Evolutionary conservation across 2,113 vertebrate species (phyloP), one percentile per base, ranked within the genome.

Genomic region (Chloebia gouldiae): DNA sequence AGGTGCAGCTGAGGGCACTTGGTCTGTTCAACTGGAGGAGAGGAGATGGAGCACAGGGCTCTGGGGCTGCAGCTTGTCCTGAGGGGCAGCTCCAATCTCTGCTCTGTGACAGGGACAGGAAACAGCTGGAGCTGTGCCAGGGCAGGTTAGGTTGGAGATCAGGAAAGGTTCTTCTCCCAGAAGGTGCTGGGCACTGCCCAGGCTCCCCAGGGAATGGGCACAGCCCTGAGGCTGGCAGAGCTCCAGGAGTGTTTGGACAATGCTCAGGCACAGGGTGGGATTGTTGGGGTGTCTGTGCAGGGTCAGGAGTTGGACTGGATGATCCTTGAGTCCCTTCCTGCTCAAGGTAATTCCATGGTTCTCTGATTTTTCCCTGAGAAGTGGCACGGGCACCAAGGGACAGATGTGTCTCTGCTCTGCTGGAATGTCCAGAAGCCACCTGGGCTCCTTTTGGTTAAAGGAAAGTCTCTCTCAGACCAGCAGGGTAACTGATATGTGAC

Each of bases 251-350:
- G 3, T 7, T 88, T 51, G 60, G 66, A 3, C 25, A 50, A 0
- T 0, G 0, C 31, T 2, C 8, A 50, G 76, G 56, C 4, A 0
- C 31, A 65, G 21, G 27, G 12, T 27, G 50, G 15, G 59, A 4
- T 44, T 66, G 23, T 30, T 73, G 77, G 51, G 22, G 10, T 8
- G 27, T 50, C 75, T 88, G 33, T 28, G 44, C 68, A n/a, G 86
- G 44, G 15, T 1, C 25, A 27, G 25, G 42, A 0, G 21, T 0
- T 65, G 31, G 9, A 3, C n/a, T 39, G 9, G 31, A 14, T 28
- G 44, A 16, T 73, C 33, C 39, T 1, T n/a, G 51, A 5, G 51
- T 50, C 37, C 19, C 13, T 59, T 44, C 23, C 28, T 0, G 0
- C 51, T 73, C 23, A 42, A 47, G 50, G 25, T 18, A 31, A 23